Conservation (phyloP, 1,140 invertebrate genomes). For the Zaprionus nigranus region DNA sequence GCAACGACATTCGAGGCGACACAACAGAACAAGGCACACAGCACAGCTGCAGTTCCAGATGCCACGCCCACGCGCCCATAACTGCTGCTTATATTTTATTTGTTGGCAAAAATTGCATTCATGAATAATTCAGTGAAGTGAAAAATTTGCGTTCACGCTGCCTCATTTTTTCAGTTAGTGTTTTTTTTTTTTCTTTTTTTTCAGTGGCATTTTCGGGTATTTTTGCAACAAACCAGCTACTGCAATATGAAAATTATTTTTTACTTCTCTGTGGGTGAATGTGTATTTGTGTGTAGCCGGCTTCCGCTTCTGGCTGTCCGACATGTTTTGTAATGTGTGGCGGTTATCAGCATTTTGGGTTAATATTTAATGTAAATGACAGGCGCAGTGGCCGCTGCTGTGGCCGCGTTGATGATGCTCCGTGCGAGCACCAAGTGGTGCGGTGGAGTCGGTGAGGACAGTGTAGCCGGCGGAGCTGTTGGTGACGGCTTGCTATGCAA, state of each 20-base stretch:
- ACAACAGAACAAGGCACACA: slow-evolving; percentile 38
- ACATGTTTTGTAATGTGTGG: slow-evolving; percentile 63
- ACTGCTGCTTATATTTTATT: slow-evolving; percentile 78
- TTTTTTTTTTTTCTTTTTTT: slow-evolving; percentile 36
- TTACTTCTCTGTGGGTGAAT: slow-evolving; percentile 44
- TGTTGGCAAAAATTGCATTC: slow-evolving; percentile 81
- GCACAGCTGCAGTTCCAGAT: slow-evolving; percentile 38
- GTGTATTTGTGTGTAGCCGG: slow-evolving; percentile 4
- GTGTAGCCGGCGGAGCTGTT: not conserved
- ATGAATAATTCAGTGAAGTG: slow-evolving; percentile 83
- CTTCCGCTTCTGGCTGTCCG: slow-evolving; percentile 36
- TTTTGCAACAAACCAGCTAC: slow-evolving; percentile 40
- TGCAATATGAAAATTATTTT: slow-evolving; percentile 59
- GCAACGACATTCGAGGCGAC: slow-evolving; percentile 63
- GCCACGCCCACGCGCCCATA: slow-evolving; percentile 15
- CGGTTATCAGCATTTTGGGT: slow-evolving; percentile 76
- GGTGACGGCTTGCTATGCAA: slow-evolving; percentile 55
- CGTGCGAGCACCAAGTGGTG: slow-evolving; percentile 1
- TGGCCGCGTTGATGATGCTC: slow-evolving; percentile 63
- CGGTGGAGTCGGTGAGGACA: slow-evolving; percentile 9
- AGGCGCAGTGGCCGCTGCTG: slow-evolving; percentile 39
- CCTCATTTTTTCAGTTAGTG: slow-evolving; percentile 16
- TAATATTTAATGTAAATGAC: slow-evolving; percentile 81
- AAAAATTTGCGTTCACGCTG: slow-evolving; percentile 65
- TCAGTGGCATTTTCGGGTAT: slow-evolving; percentile 36